These are phyloP conservation scores for Spinus pinus DNA, from an alignment of 2,797 vertebrate species.

Conservation along the genomic window DNA sequence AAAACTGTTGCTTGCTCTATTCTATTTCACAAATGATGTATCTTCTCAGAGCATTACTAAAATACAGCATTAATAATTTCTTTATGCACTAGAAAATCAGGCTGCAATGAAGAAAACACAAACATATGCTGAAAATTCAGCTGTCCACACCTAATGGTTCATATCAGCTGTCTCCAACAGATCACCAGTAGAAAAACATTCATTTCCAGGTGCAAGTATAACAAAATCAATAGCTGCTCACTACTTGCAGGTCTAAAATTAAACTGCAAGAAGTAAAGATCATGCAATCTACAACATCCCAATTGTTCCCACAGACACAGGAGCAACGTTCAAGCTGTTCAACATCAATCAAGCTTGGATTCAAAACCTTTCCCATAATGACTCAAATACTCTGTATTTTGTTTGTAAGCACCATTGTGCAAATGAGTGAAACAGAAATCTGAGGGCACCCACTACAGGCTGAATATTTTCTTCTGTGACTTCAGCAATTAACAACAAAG, in stretches of 20 bases:
- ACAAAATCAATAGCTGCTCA: background rate
- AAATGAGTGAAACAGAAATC: background rate
- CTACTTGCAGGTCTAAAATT: background rate
- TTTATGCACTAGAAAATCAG: background rate
- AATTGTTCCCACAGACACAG: background rate
- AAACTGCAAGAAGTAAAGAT: background rate
- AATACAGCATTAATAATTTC: background rate
- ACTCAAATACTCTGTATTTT: background rate
- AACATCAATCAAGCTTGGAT: background rate
- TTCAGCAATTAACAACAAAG: background rate
- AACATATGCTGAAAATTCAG: background rate
- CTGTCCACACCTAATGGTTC: background rate
- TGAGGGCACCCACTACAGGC: background rate
- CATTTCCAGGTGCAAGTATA: background rate
- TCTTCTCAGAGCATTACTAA: background rate
- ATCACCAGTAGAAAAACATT: background rate
- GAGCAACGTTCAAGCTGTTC: background rate
- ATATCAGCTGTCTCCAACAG: background rate
- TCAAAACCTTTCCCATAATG: background rate
- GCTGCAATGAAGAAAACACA: background rate
- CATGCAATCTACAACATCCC: background rate
- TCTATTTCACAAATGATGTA: background rate
- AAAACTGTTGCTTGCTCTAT: background rate
- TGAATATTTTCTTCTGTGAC: rapidly evolving
- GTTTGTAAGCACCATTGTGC: background rate